Percentiles rank a stretch among this genome's conserved stretches.
Evolutionary conservation across 1,140 invertebrate species (phyloP).

Genomic region (Hypothenemus hampei): DNA sequence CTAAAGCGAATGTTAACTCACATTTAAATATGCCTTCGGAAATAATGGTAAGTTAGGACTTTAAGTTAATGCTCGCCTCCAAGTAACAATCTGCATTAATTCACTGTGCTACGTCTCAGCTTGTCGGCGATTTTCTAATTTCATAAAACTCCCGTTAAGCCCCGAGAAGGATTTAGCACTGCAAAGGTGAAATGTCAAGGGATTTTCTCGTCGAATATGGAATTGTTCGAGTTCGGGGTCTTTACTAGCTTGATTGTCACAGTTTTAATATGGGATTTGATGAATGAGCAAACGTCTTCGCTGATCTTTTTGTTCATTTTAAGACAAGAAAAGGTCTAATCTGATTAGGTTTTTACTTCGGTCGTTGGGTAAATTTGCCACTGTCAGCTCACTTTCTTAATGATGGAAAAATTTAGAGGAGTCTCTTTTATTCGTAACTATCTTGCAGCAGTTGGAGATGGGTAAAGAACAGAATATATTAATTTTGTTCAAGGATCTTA

Average conservation of each 20-base stretch:
- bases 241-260: neutral
- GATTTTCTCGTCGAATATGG: slow-evolving; percentile 1
- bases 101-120: slow-evolving; percentile 2
- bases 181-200: neutral
- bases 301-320: neutral
- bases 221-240: neutral
- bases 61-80: slow-evolving; percentile 8
- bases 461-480: no score
- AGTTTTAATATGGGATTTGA: neutral
- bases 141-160: slow-evolving; percentile 11
- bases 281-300: neutral
- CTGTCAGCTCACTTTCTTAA: neutral
- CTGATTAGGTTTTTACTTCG: neutral
- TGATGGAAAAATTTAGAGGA: neutral
- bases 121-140: slow-evolving; percentile 20
- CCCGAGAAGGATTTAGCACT: neutral
- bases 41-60: slow-evolving; percentile 15
- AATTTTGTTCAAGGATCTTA: no score
- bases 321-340: neutral
- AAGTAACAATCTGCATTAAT: slow-evolving; percentile 21
- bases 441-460: no score
- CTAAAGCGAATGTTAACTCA: slow-evolving; percentile 4
- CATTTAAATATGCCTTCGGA: neutral
- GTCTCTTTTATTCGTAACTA: no score
- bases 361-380: neutral